Evolutionary conservation across 2,888 invertebrate species (phyloP), one percentile per base, ranked within the genome.

Genomic region (Tetragonisca angustula): DNA sequence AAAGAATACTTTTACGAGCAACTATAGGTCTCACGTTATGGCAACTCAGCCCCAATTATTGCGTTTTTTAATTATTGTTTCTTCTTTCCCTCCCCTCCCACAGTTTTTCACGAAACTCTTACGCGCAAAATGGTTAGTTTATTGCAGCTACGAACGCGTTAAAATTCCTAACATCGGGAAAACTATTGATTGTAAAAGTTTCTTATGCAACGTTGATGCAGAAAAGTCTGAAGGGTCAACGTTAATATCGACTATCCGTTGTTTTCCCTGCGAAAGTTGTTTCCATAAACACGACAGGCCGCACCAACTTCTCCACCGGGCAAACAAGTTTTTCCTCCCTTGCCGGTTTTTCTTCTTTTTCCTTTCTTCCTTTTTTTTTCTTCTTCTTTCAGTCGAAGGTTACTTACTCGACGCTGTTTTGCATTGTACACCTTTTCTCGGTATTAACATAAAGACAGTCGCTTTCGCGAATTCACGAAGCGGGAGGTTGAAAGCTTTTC

Each of bases 111-210:
- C 15, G 68, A 73, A 80, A 64, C 43, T 64, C 13, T 32, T 3
- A 36, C 54, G 52, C 6, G 24, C 49, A 54, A 27, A 72, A 67
- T 62, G 32, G 54, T 21, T 21, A 62, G 61, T 49, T 64, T 5
- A 50, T 54, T 24, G 6, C 49, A 9, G 15, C 17, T 13, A 64
- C 32, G 5, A 64, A 64, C 68, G 50, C 72, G 64, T 83, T 64
- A 70, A 83, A 77, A 83, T 83, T 77, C 54, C 21, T 21, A 36
- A 21, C 65, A 43, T 49, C 65, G n/a, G 54, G 54, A 32, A 43
- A 49, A 52, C 69, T 77, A 83, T 77, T 70, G 84, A 83, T 77
- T 77, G 77, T 70, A 54, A 84, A 85, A 85, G 70, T 85, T 85
- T 70, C 73, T 61, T 49, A 2, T 21, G 36, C 64, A 80, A 68